These are phyloP conservation scores for Thalassaphorura encarpata DNA, from an alignment of 1,140 invertebrate species.

Conservation along the genomic window DNA sequence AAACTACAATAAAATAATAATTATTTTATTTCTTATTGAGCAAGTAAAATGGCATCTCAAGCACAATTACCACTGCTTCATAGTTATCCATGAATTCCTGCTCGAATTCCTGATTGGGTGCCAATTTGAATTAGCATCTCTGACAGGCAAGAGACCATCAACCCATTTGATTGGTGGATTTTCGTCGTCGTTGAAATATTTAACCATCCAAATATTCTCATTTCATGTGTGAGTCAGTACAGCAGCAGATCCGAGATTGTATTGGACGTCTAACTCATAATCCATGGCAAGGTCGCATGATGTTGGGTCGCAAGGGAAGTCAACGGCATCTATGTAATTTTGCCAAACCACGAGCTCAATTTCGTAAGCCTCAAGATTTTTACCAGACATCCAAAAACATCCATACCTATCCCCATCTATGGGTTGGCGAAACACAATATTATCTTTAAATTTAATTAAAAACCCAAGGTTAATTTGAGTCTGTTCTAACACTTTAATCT, in stretches of 20 bases:
- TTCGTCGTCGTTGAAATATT: background rate
- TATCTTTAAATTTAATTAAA: too few relatives aligned
- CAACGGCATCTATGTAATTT: background rate
- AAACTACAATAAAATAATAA: too few relatives aligned
- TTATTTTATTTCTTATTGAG: too few relatives aligned
- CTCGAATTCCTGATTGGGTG: too few relatives aligned
- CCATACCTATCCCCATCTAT: too few relatives aligned
- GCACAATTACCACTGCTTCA: too few relatives aligned
- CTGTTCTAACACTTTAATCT: too few relatives aligned
- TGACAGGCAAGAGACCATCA: background rate
- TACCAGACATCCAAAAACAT: background rate
- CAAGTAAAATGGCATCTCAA: too few relatives aligned
- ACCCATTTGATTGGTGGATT: background rate
- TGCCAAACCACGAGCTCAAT: too few relatives aligned
- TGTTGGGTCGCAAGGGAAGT: background rate
- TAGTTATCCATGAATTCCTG: too few relatives aligned
- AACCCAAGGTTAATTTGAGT: too few relatives aligned
- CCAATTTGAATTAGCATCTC: background rate
- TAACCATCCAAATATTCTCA: background rate
- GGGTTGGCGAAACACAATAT: too few relatives aligned
- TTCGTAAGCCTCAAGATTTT: background rate
- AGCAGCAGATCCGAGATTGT: background rate
- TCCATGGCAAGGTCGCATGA: background rate
- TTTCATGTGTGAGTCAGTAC: background rate
- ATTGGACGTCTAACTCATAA: background rate